Base-by-base conservation (phyloP, 2,888 invertebrate species). In the Drosophila mimica region DNA sequence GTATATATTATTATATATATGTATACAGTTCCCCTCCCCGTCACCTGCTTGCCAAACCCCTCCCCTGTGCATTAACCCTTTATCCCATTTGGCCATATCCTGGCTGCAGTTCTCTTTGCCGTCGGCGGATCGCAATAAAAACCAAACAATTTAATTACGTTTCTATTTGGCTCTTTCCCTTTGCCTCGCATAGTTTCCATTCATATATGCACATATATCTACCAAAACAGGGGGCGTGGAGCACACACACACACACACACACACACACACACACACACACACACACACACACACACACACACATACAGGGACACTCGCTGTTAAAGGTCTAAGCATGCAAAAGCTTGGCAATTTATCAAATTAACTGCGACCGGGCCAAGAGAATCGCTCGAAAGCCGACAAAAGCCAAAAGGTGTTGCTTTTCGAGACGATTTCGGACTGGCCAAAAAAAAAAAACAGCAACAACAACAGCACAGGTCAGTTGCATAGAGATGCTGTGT, bases 321-420 rank as follows among this genome's bases (percentile, higher is more conserved):
- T 4, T 34, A 31, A 36, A 38, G 63, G 63, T 51, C 63, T 57
- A 48, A 76, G 72, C 79, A 86, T 74, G 78, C 88, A 72, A 83
- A 80, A 79, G 70, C 77, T 73, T 74, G 59, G 87, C 86, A 89
- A 91, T 91, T 89, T 90, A 89, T 91, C 86, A 91, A 88, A 90
- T 89, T 90, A 90, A 79, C 84, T 88, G 78, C 83, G 85, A 85
- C 78, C 83, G 83, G 63, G 46, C 60, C 68, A 56, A 51, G 46
- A 43, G 63, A 64, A 74, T 79, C 79, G 76, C 75, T 58, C 53
- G 65, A 79, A 79, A 25, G 80, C 78, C 80, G 80, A 79, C 78
- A 80, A 79, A 78, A 79, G 70, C 53, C 76, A 34, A 78, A 78
- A 79, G 75, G 79, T 79, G 70, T 78, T 75, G 63, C 63, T 57